Base-by-base conservation (phyloP, 92 coral and sea anemone genomes). In the Scolanthus callimorphus region DNA sequence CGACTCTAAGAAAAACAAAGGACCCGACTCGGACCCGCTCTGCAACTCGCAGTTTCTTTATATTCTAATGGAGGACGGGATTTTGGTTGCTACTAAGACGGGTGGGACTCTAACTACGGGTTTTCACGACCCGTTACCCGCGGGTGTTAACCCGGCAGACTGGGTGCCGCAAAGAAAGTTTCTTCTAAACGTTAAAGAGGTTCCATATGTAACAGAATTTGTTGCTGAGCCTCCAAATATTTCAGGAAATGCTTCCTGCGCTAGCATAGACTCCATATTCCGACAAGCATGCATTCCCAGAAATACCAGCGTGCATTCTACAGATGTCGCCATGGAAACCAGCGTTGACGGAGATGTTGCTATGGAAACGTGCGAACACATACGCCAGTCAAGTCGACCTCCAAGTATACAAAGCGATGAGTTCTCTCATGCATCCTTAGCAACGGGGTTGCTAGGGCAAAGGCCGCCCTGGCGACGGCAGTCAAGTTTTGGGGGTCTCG, bases 51-150 rank as follows among this genome's bases (percentile, higher is more conserved):
- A 85, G 62, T 85, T 85, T 50, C 60, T 85, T 55, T 85, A 85
- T 58, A 63, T 85, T 8, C 59, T 85, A 29, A 73, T 75, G 57
- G 77, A 85, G 6, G 79, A 80, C 10, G 61, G 61, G 12, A 29
- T 77, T 11, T 74, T 68, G 39, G 83, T 85, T 21, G 86, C 79
- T 30, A 70, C 71, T 12, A 85, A 80, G 51, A 29, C 70, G 29
- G 70, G 62, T 43, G 80, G 83, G 25, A 25, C 61, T 4, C 78
- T 85, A 1, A 62, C 65, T 13, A 71, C 82, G 19, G 86, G 83
- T 15, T 31, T 79, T 2, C 86, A 85, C 43, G 91, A 85, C 30
- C 86, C 86, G 3, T 59, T 85, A 20, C 91, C 91, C n/a, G 87
- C 74, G 25, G 91, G 91, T 29, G 77, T 80, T 27, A 79, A 85